Evolutionary conservation across 2,888 invertebrate genomes (phyloP), one percentile per base, ranked within the genome.

Genomic region (Crossocerus cetratus): DNA sequence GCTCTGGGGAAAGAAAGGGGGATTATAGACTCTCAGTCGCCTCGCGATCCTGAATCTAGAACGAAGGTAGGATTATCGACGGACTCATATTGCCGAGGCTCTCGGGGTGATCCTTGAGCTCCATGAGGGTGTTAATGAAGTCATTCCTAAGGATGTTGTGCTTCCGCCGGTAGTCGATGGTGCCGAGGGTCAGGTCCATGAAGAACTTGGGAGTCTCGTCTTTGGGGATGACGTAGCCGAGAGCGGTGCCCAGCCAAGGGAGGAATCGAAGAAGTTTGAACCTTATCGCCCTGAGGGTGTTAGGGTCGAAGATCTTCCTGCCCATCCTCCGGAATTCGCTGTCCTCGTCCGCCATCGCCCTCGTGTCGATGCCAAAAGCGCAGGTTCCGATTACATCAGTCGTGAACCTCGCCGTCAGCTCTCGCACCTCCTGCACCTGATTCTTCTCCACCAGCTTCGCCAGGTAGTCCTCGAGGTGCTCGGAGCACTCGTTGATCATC

Each of bases 371-470:
- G 0, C 91, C 91, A 73, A 91, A 91, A 1, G 88, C 91, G 57
- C 90, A 89, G 2, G 86, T 85, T 2, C 91, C 90, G 22, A 91
- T 91, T 0, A 91, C 89, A 61, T 91, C 90, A 14, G 90, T 90
- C 0, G 91, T 89, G 69, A 86, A 91, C 53, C 88, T 88, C 0
- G 90, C 89, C 5, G 85, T 87, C 0, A 88, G 66, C 53, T 90
- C 89, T 0, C 83, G 82, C 21, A 77, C 76, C 22, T 86, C 86
- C 65, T 0, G 72, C 54, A 4, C 80, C 74, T 2, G 65, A 71
- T 21, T 67, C 70, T 44, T 78, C 83, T 0, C 85, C 1, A 93
- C 74, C 76, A 90, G 91, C 0, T 87, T 81, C 0, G 88, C 87
- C 75, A 93, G 83, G 54, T 88, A 32, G 11, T 8, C 32, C 32